Conservation (phyloP, 2,888 invertebrate genomes). For the Athalia circularis region DNA sequence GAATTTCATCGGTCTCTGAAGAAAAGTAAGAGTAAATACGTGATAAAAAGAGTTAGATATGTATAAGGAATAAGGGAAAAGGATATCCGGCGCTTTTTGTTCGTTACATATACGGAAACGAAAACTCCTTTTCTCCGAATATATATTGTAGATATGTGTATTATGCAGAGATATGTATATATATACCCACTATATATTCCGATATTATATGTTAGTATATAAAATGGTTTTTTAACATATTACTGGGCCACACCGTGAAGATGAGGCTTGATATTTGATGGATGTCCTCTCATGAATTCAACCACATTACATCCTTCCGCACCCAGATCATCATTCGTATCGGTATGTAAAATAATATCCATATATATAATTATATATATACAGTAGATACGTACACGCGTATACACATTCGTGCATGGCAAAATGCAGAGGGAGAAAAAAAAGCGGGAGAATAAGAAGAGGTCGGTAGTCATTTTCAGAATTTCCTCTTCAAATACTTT, state of each 20-base stretch:
- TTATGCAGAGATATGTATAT: no score
- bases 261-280: slow-evolving; percentile 21
- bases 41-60: background rate
- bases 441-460: background rate
- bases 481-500: slow-evolving; percentile 16
- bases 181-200: no score
- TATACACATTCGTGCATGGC: background rate
- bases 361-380: no score
- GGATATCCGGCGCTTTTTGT: background rate
- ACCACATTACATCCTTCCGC: background rate
- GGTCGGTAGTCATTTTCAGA: slow-evolving; percentile 1
- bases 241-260: background rate
- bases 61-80: background rate
- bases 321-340: background rate
- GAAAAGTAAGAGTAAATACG: background rate
- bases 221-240: background rate
- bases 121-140: no score
- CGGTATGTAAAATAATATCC: background rate
- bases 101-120: no score
- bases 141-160: no score
- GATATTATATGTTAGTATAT: background rate
- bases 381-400: no score
- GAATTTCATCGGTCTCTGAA: slow-evolving; percentile 18
- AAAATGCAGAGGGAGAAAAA: background rate
- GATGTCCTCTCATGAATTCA: slow-evolving; percentile 26